Percentiles rank a stretch among this genome's conserved stretches.
phyloP scores from a whole-genome alignment of 2,113 vertebrate genomes.

The Alectura lathami region DNA sequence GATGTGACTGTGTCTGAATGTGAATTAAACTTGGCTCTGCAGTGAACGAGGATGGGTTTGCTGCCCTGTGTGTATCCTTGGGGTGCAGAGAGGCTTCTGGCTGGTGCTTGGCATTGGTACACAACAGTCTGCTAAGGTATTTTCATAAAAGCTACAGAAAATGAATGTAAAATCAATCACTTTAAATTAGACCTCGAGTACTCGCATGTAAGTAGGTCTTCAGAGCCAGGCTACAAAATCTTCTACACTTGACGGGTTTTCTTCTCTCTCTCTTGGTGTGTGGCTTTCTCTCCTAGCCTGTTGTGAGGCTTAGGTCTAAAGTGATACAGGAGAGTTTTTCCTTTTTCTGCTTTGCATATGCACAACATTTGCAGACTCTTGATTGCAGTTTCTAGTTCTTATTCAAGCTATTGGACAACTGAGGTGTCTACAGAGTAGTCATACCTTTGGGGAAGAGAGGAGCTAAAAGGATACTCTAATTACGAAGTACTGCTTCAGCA shows the following conservation, averaged over 20 bases:
- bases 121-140: not conserved
- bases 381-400: constrained; percentile 11
- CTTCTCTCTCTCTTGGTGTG: not conserved
- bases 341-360: not conserved
- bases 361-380: not conserved
- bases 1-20: not conserved
- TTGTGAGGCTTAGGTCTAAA: not conserved
- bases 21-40: not conserved
- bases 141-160: constrained; percentile 13
- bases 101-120: not conserved
- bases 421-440: not conserved
- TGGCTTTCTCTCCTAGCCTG: not conserved
- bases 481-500: not conserved
- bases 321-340: not conserved
- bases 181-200: not conserved
- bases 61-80: not conserved
- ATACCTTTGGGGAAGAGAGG: not conserved
- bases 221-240: not conserved
- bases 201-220: not conserved
- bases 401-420: not conserved
- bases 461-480: not conserved
- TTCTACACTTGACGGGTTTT: not conserved
- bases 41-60: not conserved
- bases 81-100: not conserved
- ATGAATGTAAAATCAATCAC: not conserved